Conservation (phyloP, 2,888 invertebrate species). For the Ptychoptera albimana region DNA sequence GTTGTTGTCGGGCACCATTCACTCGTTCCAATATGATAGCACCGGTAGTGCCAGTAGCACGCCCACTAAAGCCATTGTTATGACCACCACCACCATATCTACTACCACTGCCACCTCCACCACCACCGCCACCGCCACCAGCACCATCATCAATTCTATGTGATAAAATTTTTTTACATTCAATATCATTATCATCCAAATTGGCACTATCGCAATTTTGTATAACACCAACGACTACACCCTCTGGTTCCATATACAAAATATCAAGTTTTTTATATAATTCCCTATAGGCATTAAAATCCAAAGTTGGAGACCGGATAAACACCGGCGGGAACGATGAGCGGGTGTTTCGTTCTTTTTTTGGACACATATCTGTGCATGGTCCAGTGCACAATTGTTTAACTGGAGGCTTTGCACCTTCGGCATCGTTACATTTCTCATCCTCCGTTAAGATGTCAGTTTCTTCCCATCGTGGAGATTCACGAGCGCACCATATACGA, state of each 20-base stretch:
- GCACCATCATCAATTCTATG: neutral
- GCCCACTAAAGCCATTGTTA: too few species aligned
- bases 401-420: slow-evolving; percentile 18
- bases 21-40: too few species aligned
- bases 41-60: too few species aligned
- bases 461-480: slow-evolving; percentile 27
- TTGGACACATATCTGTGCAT: neutral
- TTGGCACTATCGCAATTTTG: slow-evolving; percentile 1
- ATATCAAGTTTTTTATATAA: slow-evolving; percentile 1
- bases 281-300: neutral
- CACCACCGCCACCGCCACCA: neutral
- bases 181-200: slow-evolving; percentile 8
- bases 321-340: neutral
- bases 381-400: slow-evolving; percentile 26
- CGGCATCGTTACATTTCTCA: slow-evolving; percentile 17
- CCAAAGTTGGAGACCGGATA: neutral
- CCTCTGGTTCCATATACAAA: neutral
- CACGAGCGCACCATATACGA: slow-evolving; percentile 33
- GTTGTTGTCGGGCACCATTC: too few species aligned
- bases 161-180: slow-evolving; percentile 7
- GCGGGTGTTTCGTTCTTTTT: neutral
- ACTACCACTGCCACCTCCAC: too few species aligned
- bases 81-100: too few species aligned
- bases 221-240: neutral
- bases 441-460: slow-evolving; percentile 32